Conservation (phyloP, 2,797 vertebrate species). For the Lepus oiostolus region DNA sequence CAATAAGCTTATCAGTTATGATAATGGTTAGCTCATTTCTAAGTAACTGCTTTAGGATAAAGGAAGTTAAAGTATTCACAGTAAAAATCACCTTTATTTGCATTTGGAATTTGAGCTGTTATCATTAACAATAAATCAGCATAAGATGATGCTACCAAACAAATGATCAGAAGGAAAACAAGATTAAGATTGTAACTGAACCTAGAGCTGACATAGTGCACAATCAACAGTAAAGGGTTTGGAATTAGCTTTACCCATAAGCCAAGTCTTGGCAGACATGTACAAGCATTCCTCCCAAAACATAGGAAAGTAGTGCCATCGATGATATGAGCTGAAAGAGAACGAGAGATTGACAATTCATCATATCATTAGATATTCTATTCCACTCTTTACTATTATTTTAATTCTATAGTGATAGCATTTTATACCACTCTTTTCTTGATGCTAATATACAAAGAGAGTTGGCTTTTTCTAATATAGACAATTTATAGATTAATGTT, state of each 20-base stretch:
- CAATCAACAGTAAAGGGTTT: constrained; percentile 27
- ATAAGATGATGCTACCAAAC: constrained; percentile 28
- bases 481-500: constrained; percentile 35
- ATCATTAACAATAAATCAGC: constrained; percentile 35
- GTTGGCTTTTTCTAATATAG: neutral
- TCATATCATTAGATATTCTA: neutral
- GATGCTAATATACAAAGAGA: constrained; percentile 27
- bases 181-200: constrained; percentile 17
- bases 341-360: constrained; percentile 16
- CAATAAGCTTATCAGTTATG: constrained; percentile 16
- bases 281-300: constrained; percentile 85
- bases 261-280: constrained; percentile 87
- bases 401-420: constrained; percentile 45
- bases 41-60: constrained; percentile 47
- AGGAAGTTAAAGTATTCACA: constrained; percentile 54
- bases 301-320: constrained; percentile 55
- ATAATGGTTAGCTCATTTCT: constrained; percentile 21
- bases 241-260: constrained; percentile 84
- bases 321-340: constrained; percentile 69
- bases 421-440: constrained; percentile 29
- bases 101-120: constrained; percentile 44
- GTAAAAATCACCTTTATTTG: constrained; percentile 51
- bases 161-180: constrained; percentile 60
- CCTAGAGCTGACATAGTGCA: constrained; percentile 30
- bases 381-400: constrained; percentile 7